Evolutionary conservation across 1,140 invertebrate genomes (phyloP), one percentile per base, ranked within the genome.

Genomic region (Palaemon carinicauda): DNA sequence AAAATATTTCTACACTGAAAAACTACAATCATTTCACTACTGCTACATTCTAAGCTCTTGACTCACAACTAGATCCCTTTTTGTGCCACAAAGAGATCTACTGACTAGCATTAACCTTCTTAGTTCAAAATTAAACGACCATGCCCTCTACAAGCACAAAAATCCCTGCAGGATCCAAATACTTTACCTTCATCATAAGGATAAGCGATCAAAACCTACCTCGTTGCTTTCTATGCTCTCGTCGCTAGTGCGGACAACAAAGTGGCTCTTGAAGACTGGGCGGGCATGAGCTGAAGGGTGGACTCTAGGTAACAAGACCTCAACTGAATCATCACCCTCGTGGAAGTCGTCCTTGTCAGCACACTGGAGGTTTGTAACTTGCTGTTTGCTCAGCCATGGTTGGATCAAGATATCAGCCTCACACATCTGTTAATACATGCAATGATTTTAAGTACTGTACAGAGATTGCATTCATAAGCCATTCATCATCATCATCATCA

Each of bases 191-290:
- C 29, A 19, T 12, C 50, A 24, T 21, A 1, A 9, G 3, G 21
- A 60, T n/a, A 21, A 7, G 3, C n/a, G n/a, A 65, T 24, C 27
- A 80, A 12, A 54, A 78, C 84, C 54, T n/a, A 86, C 84, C 74
- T 86, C 84, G 80, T 86, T 86, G 65, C 84, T 86, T 24, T 86
- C 84, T n/a, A 80, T 78, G 56, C 84, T 86, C 75, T 86, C 84
- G 21, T 54, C 69, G 56, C 84, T 86, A 27, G 29, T 52, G 9
- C 84, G 77, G 33, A 86, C 50, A 27, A 86, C 10, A 15, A 86
- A 86, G n/a, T 86, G 84, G 41, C 77, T 80, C 51, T 56, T 60
- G 65, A 86, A 86, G 33, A 80, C 65, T 15, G 84, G 84, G 10
- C 84, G 41, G 17, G 84, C 84, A 74, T 86, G 84, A 50, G 84